A percentile compares a stretch with the other conserved stretches of the same genome.
Evolutionary conservation across 1,140 invertebrate species (phyloP).

Genomic region (Sarcophaga peregrina): DNA sequence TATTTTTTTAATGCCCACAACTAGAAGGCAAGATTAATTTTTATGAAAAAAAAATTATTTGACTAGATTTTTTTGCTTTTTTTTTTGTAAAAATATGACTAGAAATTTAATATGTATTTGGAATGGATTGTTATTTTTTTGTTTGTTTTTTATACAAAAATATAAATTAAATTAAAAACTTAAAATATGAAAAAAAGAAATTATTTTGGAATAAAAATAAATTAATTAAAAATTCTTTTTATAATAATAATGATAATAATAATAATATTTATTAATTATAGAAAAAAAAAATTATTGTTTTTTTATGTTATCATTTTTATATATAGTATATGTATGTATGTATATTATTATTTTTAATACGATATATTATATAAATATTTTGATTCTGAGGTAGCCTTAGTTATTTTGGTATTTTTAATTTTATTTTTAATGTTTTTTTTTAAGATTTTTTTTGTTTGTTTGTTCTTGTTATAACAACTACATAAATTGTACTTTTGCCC

Average conservation of each 20-base stretch:
- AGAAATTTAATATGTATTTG: not conserved
- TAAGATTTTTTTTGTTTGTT: not conserved
- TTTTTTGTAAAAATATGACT: not conserved
- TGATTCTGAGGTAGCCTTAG: conserved; percentile 35
- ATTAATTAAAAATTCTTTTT: not conserved
- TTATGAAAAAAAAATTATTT: not conserved
- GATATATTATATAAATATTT: not conserved
- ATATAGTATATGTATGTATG: too few species aligned
- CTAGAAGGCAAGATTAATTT: not conserved
- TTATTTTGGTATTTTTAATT: not conserved
- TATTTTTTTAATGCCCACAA: not conserved
- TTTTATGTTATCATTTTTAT: conserved; percentile 17
- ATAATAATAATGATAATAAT: not conserved
- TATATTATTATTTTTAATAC: too few species aligned
- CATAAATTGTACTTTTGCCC: conserved; percentile 66
- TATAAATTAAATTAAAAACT: too few species aligned
- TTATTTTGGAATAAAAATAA: not conserved
- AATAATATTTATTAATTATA: not conserved
- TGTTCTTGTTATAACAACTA: conserved; percentile 49
- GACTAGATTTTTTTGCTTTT: not conserved
- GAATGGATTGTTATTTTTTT: not conserved
- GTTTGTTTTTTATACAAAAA: too few species aligned
- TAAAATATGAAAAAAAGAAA: too few species aligned
- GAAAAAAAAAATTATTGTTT: conserved; percentile 32
- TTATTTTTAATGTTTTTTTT: not conserved